These are phyloP conservation scores for Galleria mellonella DNA, from an alignment of 1,140 invertebrate species.

Conservation along the genomic window DNA sequence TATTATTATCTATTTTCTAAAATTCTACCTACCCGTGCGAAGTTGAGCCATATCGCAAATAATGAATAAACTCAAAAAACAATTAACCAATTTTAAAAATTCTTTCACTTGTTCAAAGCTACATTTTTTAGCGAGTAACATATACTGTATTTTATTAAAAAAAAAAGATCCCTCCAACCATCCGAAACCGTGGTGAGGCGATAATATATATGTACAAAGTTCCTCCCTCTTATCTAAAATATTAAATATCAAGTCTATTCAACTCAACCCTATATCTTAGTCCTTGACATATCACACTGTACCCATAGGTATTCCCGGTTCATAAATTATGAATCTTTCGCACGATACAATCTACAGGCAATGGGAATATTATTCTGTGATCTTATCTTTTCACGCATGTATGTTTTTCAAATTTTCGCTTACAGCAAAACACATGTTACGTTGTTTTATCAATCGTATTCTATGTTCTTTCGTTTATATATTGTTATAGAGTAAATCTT, in stretches of 20 bases:
- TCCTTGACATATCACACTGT: constrained; percentile 14
- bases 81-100: no score
- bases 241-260: background rate
- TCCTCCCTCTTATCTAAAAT: no score
- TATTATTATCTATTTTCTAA: no score
- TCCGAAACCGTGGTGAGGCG: no score
- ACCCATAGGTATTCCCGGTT: constrained; percentile 41
- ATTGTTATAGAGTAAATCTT: background rate
- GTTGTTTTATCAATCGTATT: background rate
- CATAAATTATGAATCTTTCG: constrained; percentile 57
- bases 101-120: no score
- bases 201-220: no score
- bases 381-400: constrained; percentile 27
- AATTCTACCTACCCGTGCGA: no score
- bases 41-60: no score
- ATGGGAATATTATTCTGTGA: constrained; percentile 57
- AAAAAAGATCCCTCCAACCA: no score
- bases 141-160: no score
- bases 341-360: constrained; percentile 49
- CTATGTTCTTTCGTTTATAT: background rate
- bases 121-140: no score
- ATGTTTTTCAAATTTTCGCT: constrained; percentile 39
- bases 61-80: no score
- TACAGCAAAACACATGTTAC: constrained; percentile 7
- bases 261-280: constrained; percentile 8